Conservation (phyloP, 2,888 invertebrate species). For the Leucophenga montana region DNA sequence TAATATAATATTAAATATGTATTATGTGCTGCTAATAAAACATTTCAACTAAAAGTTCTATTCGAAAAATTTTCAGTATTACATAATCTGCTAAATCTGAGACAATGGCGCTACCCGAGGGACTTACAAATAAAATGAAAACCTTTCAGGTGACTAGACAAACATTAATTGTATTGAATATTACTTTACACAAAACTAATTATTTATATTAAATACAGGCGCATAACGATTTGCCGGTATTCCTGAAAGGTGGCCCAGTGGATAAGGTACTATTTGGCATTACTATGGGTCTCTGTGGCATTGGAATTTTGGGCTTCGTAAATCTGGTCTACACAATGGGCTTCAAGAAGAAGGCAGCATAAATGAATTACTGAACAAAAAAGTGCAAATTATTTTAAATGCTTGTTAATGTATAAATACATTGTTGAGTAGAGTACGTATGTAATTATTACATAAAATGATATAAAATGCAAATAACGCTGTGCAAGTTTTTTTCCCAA, state of each 20-base stretch:
- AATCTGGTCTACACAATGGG: constrained; percentile 69
- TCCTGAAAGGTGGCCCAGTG: constrained; percentile 71
- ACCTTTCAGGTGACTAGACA: constrained; percentile 66
- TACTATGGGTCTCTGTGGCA: constrained; percentile 69
- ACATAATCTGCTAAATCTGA: constrained; percentile 48
- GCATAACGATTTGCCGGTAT: constrained; percentile 69
- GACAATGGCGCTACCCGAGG: constrained; percentile 71
- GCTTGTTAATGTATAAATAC: neutral
- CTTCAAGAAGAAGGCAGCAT: constrained; percentile 68
- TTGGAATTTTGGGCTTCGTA: constrained; percentile 65
- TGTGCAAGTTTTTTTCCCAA: neutral
- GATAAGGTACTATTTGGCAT: constrained; percentile 70
- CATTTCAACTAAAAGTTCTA: too few species aligned
- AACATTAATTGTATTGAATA: neutral
- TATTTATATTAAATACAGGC: constrained; percentile 57
- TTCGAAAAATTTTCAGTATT: constrained; percentile 44
- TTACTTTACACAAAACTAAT: too few species aligned
- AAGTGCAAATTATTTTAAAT: neutral
- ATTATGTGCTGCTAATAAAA: neutral
- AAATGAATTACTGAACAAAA: constrained; percentile 30
- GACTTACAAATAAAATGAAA: constrained; percentile 65
- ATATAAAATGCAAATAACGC: neutral
- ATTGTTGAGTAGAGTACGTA: too few species aligned
- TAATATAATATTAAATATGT: neutral
- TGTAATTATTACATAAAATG: neutral